A percentile compares a stretch with the other conserved stretches of the same genome.
phyloP scores from a whole-genome alignment of 2,797 vertebrate species.

The Anisognathus igniventris region DNA sequence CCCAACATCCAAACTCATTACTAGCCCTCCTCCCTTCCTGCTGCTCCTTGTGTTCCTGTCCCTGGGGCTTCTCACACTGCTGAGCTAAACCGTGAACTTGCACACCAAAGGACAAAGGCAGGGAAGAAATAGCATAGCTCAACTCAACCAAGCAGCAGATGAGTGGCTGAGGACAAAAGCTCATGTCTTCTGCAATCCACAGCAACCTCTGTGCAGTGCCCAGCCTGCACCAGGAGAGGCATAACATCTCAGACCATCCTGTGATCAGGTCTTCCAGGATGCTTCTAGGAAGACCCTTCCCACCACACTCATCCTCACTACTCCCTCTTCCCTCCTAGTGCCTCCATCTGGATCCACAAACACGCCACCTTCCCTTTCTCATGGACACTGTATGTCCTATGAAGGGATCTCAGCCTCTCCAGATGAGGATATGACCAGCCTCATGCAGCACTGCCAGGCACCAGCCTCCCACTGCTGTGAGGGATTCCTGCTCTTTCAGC shows the following conservation, averaged over 20 bases:
- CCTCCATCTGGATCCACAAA: background rate
- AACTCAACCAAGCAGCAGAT: background rate
- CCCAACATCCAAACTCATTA: background rate
- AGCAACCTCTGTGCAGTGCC: background rate
- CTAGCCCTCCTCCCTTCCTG: background rate
- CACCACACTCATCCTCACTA: background rate
- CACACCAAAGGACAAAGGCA: background rate
- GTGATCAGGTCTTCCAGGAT: background rate
- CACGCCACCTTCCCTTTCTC: background rate
- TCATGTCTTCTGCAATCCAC: background rate
- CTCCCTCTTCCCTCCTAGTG: background rate
- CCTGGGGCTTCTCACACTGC: background rate
- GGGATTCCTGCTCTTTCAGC: background rate
- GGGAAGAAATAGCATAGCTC: background rate
- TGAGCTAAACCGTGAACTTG: background rate
- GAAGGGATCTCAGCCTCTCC: background rate
- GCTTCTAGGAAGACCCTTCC: background rate
- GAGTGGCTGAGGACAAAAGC: background rate
- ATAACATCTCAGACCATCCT: background rate
- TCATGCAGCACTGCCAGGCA: background rate
- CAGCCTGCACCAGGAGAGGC: background rate
- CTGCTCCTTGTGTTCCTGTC: background rate
- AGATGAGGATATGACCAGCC: accelerated
- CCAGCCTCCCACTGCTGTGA: background rate
- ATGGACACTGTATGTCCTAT: background rate